Base-by-base conservation (phyloP, 2,113 vertebrate species). In the Menidia beryllina region DNA sequence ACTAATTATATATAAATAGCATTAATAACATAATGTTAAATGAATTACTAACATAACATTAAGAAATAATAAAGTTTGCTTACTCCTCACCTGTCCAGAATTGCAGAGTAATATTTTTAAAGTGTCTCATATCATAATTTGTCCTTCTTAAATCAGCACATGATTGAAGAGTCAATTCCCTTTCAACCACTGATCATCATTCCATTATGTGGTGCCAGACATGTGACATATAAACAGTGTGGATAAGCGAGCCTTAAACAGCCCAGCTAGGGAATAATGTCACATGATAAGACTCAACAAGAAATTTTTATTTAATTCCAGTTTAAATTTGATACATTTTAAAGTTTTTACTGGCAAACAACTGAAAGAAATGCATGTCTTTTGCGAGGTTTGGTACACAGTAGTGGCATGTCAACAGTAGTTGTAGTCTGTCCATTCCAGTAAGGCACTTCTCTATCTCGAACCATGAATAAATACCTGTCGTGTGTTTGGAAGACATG, bases 361-460 rank as follows among this genome's bases (percentile, higher is more conserved):
- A 61, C 30, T 34, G 30, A 47, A 61, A 30, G 50, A 51, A 17
- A 49, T 7, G 64, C n/a, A 51, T 55, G 51, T 64, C 49, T 25
- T 30, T 9, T 21, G 20, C 14, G 45, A 17, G 21, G 27, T 55
- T 71, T 69, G 71, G 69, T 79, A 79, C n/a, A 69, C 72, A 72
- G 21, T 26, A 43, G 36, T 70, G 55, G 24, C 51, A 69, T 72
- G 48, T 45, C n/a, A 30, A 79, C 57, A 39, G 14, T 51, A 36
- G 62, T 8, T 50, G 27, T 3, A 13, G 75, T 79, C 19, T 21
- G 49, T 59, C 38, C 43, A 47, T 57, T 20, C 49, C 13, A 56
- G 34, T 83, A 90, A 91, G 90, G 89, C 90, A 89, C 86, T 30
- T 52, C n/a, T 41, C 56, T 67, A 70, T 45, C 34, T 5, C 6